Percentiles rank a stretch among this genome's conserved stretches.
Evolutionary conservation across 2,113 vertebrate genomes (phyloP).

Genomic region (Psettodes erumei): DNA sequence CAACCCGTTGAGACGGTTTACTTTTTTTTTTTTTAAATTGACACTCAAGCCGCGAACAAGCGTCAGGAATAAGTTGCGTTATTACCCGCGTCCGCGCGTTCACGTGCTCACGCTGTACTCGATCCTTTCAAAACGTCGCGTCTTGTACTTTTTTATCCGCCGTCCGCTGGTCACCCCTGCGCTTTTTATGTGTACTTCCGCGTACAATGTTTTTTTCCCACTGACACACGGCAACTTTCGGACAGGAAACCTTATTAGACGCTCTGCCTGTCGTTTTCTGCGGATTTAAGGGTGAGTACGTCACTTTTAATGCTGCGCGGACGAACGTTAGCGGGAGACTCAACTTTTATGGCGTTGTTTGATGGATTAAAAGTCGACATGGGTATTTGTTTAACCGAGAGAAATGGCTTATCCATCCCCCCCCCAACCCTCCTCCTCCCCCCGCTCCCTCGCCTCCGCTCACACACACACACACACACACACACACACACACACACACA

Average conservation of each 20-base stretch:
- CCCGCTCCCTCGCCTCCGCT: too few species aligned
- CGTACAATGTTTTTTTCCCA: constrained; percentile 77
- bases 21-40: constrained; percentile 28
- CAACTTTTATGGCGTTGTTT: not conserved
- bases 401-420: constrained; percentile 12
- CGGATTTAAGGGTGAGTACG: constrained; percentile 75
- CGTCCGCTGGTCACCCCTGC: not conserved
- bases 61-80: not conserved
- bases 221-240: constrained; percentile 80
- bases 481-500: not conserved
- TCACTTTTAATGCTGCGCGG: not conserved
- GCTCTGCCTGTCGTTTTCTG: constrained; percentile 61
- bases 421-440: not conserved
- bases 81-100: not conserved
- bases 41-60: constrained; percentile 46
- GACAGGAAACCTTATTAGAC: constrained; percentile 76
- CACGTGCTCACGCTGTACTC: rapidly evolving
- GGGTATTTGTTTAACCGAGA: constrained; percentile 45
- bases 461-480: not conserved
- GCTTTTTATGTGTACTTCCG: constrained; percentile 78
- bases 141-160: not conserved
- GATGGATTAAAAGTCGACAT: not conserved
- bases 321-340: not conserved
- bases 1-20: constrained; percentile 13
- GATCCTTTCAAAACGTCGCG: rapidly evolving